A percentile compares a stretch with the other conserved stretches of the same genome.
Evolutionary conservation across 2,797 vertebrate genomes (phyloP).

Genomic region (Hozukius guyotensis): DNA sequence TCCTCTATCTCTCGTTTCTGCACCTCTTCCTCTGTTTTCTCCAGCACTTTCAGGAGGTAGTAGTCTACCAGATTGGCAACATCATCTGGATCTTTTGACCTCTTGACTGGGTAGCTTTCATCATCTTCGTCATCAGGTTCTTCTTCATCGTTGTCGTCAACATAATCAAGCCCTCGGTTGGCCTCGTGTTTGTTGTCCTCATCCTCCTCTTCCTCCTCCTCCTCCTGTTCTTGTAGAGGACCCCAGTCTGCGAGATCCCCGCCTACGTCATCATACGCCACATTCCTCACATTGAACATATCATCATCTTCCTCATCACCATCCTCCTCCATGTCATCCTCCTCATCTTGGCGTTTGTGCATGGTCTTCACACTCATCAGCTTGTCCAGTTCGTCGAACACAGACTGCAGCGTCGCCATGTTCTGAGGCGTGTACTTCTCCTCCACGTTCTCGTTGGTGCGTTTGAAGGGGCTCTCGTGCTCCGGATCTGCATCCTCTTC

Average conservation of each 20-base stretch:
- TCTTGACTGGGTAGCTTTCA: conserved; percentile 80
- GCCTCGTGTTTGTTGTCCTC: conserved; percentile 85
- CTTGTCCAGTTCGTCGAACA: conserved; percentile 94
- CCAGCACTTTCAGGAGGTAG: conserved; percentile 88
- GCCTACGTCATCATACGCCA: conserved; percentile 87
- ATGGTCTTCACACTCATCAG: conserved; percentile 75
- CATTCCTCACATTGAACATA: conserved; percentile 86
- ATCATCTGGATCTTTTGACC: conserved; percentile 86
- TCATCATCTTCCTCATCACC: conserved; percentile 83
- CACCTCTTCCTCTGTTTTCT: conserved; percentile 80
- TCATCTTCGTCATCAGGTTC: conserved; percentile 79
- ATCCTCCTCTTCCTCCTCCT: conserved; percentile 87
- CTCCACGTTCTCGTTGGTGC: conserved; percentile 95
- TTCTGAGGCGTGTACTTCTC: conserved; percentile 96
- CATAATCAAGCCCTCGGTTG: conserved; percentile 80
- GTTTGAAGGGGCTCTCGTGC: conserved; percentile 87
- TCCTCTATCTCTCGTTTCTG: conserved; percentile 73
- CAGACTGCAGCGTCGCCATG: conserved; percentile 93
- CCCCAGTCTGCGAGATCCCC: conserved; percentile 87
- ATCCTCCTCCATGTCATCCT: conserved; percentile 83
- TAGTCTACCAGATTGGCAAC: conserved; percentile 88
- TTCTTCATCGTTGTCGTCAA: conserved; percentile 74
- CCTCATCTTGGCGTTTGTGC: conserved; percentile 85
- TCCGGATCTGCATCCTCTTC: conserved; percentile 19
- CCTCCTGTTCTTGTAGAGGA: conserved; percentile 86